A percentile compares a stretch with the other conserved stretches of the same genome.
Evolutionary conservation across 2,113 vertebrate genomes (phyloP).

Genomic region (Axis porcinus): DNA sequence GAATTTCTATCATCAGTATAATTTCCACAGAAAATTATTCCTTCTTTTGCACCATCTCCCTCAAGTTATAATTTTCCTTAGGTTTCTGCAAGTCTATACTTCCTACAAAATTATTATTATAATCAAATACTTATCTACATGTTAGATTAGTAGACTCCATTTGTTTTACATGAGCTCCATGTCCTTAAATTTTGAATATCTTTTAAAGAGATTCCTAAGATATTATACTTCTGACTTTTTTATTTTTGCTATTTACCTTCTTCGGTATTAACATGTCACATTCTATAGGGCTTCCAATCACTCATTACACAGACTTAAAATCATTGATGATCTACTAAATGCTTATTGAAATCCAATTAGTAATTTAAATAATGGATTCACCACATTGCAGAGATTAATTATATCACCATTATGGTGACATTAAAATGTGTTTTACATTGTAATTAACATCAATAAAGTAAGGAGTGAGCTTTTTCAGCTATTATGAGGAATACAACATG

Average conservation of each 20-base stretch:
- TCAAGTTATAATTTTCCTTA: not conserved
- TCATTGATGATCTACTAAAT: conserved; percentile 30
- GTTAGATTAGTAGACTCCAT: not conserved
- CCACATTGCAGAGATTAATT: conserved; percentile 25
- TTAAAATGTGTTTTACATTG: conserved; percentile 43
- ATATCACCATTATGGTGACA: conserved; percentile 13
- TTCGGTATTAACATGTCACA: not conserved
- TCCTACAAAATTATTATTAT: not conserved
- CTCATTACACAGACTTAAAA: conserved; percentile 25
- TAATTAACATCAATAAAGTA: conserved; percentile 41
- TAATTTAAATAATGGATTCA: conserved; percentile 35
- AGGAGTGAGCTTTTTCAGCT: not conserved
- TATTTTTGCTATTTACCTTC: not conserved
- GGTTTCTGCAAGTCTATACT: not conserved
- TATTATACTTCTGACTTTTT: not conserved
- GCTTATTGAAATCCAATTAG: conserved; percentile 36
- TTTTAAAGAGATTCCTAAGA: not conserved
- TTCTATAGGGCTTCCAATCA: not conserved
- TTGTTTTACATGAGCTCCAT: not conserved
- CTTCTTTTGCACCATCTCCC: not conserved
- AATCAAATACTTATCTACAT: conserved; percentile 3
- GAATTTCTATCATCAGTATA: not conserved
- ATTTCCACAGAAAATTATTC: conserved; percentile 12
- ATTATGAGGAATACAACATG: conserved; percentile 27
- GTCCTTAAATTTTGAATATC: conserved; percentile 17